A percentile compares a stretch with the other conserved stretches of the same genome.
These are phyloP conservation scores for Polypterus senegalus DNA, from an alignment of 2,113 vertebrate genomes.

Conservation along the genomic window DNA sequence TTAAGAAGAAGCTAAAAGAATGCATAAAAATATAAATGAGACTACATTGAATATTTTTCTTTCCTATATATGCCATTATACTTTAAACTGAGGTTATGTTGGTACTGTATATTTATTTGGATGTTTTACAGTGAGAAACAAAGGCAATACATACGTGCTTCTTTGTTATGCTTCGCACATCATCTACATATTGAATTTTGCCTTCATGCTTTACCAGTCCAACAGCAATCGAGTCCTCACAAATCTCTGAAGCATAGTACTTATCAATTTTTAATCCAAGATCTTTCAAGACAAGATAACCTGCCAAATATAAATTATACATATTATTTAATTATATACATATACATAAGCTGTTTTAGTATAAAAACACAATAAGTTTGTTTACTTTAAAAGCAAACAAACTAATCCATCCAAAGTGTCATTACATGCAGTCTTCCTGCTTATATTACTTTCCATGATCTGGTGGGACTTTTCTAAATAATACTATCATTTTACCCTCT, in stretches of 20 bases:
- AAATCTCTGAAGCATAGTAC: conserved; percentile 80
- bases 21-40: no score
- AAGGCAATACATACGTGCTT: conserved; percentile 44
- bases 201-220: conserved; percentile 60
- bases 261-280: conserved; percentile 78
- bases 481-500: no score
- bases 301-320: conserved; percentile 30
- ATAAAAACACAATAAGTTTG: no score
- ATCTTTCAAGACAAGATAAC: conserved; percentile 76
- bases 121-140: not conserved
- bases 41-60: no score
- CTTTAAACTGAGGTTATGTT: conserved; percentile 1
- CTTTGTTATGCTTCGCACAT: conserved; percentile 63
- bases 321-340: not conserved
- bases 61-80: not conserved
- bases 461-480: no score
- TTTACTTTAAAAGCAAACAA: no score
- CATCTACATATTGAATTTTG: conserved; percentile 65
- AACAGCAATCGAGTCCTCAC: conserved; percentile 61
- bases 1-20: no score
- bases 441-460: no score
- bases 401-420: no score
- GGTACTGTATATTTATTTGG: not conserved
- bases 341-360: no score
- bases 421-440: no score